Conservation (phyloP, 1,140 invertebrate species). For the Liolophura sinensis region DNA sequence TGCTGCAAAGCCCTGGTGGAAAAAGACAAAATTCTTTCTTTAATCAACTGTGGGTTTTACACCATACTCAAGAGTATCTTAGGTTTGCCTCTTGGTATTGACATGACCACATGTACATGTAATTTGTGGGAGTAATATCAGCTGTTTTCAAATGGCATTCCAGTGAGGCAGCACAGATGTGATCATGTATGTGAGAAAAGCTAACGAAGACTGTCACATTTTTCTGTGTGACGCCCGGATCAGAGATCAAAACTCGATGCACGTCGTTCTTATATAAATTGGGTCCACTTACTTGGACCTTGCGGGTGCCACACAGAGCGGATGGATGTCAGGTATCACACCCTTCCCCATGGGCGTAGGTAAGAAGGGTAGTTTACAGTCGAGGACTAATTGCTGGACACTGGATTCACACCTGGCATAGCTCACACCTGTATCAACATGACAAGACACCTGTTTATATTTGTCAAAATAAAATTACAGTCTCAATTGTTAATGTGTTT, state of each 20-base stretch:
- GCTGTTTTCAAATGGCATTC: neutral
- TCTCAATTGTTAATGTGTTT: no score
- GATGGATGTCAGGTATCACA: conserved; percentile 80
- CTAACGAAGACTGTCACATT: no score
- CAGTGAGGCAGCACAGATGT: neutral
- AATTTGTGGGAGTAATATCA: neutral
- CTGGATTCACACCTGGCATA: conserved; percentile 78
- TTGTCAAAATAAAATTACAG: no score
- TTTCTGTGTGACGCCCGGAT: no score
- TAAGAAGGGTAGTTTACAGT: conserved; percentile 81
- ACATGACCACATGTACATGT: neutral
- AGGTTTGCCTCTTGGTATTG: neutral
- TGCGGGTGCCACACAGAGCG: conserved; percentile 79
- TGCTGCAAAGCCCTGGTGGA: conserved; percentile 76
- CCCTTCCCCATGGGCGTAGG: conserved; percentile 98
- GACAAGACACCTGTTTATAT: neutral
- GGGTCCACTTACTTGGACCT: conserved; percentile 67
- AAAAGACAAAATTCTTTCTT: conserved; percentile 18
- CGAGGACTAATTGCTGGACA: conserved; percentile 71
- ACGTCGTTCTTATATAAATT: neutral
- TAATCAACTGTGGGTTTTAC: neutral
- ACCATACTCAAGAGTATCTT: neutral
- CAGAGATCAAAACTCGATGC: conserved; percentile 2
- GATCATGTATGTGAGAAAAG: no score
- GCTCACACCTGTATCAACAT: conserved; percentile 68